Evolutionary conservation across 2,888 invertebrate species (phyloP), one percentile per base, ranked within the genome.

Genomic region (Crepidodera aurea): DNA sequence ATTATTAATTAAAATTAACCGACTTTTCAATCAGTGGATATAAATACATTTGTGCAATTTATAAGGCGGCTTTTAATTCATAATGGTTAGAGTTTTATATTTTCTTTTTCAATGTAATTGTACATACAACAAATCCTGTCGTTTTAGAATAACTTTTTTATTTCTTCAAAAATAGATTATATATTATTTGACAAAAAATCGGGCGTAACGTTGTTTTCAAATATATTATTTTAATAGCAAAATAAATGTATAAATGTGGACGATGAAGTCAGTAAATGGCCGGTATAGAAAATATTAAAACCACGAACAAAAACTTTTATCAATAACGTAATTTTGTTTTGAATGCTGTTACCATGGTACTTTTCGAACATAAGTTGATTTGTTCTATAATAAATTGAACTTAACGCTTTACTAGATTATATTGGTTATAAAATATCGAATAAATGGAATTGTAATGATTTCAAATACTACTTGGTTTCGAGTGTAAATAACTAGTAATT

Each of bases 281-380:
- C 29, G 29, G 10, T 29, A 29, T 29, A 2, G 29, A 29, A 29
- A 29, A 7, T 29, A 29, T 29, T 37, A 37, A 37, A 15, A 34
- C 10, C 34, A 34, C n/a, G 5, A 13, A 8, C 37, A 2, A 44
- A 44, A n/a, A 51, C 32, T 40, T 39, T 27, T 58, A 60, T 54
- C 60, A 60, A 60, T 60, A 42, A 54, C 16, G 18, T 46, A 39
- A 58, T 50, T 62, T 57, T 62, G 55, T 62, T 62, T 58, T 48
- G 53, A 62, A 50, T 29, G 57, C 18, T 53, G 62, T 62, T 62
- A 39, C 48, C 46, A 58, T 58, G 57, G 42, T 40, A 48, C 12
- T 53, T 37, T 19, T 37, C 39, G n/a, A 27, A 19, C 18, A 46
- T 51, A 50, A 27, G 19, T 50, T 48, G 39, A 57, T 50, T 57